Evolutionary conservation across 2,113 vertebrate species (phyloP).

Genomic region (Sinocyclocheilus maitianheensis): DNA sequence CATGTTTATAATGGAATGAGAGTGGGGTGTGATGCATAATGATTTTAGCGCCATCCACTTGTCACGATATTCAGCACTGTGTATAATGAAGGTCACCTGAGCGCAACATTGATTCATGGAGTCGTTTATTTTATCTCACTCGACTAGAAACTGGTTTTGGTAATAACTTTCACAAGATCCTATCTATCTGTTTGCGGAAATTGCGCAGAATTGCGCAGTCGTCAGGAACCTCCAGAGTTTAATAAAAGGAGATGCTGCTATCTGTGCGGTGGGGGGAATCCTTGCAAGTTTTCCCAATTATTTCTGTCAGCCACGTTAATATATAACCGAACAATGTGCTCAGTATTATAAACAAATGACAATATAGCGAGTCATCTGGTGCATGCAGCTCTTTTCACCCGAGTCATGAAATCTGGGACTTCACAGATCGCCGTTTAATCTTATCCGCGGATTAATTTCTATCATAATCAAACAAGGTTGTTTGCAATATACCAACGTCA

Average conservation of each 20-base stretch:
- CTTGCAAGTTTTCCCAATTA: slow-evolving; percentile 18
- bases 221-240: slow-evolving; percentile 14
- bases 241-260: slow-evolving; percentile 4
- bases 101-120: slow-evolving; percentile 11
- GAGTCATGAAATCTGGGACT: slow-evolving; percentile 30
- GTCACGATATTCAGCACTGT: neutral
- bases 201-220: slow-evolving; percentile 29
- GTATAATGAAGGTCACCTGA: slow-evolving; percentile 31
- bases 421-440: slow-evolving; percentile 35
- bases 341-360: neutral
- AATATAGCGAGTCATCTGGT: slow-evolving; percentile 10
- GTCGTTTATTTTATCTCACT: slow-evolving; percentile 21
- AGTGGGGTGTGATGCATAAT: neutral
- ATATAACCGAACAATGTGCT: neutral
- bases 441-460: slow-evolving; percentile 24
- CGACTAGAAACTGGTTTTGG: slow-evolving; percentile 36
- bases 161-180: slow-evolving; percentile 50
- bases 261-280: slow-evolving; percentile 24
- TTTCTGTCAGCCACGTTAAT: neutral
- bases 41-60: neutral
- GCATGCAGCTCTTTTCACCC: slow-evolving; percentile 22
- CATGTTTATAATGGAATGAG: neutral
- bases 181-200: slow-evolving; percentile 50
- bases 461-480: slow-evolving; percentile 7
- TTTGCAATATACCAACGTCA: slow-evolving; percentile 13